These are phyloP conservation scores for Portunus trituberculatus DNA, from an alignment of 1,140 invertebrate species.

Conservation along the genomic window DNA sequence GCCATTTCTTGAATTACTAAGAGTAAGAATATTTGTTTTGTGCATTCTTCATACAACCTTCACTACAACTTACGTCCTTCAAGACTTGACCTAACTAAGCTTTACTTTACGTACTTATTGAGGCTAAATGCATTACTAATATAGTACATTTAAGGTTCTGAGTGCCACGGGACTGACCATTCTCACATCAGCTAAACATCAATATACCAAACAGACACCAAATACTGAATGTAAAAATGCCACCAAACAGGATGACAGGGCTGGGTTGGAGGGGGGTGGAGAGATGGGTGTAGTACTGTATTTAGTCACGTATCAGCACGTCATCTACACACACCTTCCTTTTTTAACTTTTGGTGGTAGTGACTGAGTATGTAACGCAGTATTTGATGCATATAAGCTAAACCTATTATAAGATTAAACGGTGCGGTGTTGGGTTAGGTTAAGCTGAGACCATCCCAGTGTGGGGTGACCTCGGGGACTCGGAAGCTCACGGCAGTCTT, in stretches of 20 bases:
- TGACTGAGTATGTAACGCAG: not conserved
- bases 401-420: not conserved
- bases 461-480: not conserved
- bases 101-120: not conserved
- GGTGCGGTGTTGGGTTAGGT: not conserved
- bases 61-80: not conserved
- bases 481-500: not conserved
- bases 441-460: not conserved
- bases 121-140: not conserved
- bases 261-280: too few species aligned
- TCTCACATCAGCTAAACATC: slow-evolving; percentile 10
- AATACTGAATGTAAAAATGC: not conserved
- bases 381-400: not conserved
- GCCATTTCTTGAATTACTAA: not conserved
- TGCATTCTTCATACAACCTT: too few species aligned
- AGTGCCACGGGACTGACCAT: not conserved
- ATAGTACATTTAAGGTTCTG: not conserved
- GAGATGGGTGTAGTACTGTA: not conserved
- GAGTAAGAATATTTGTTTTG: not conserved
- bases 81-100: not conserved
- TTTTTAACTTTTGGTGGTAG: not conserved
- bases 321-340: not conserved
- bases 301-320: not conserved
- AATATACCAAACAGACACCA: not conserved
- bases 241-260: not conserved